Base-by-base conservation (phyloP, 2,888 invertebrate genomes). In the Gortyna flavago region DNA sequence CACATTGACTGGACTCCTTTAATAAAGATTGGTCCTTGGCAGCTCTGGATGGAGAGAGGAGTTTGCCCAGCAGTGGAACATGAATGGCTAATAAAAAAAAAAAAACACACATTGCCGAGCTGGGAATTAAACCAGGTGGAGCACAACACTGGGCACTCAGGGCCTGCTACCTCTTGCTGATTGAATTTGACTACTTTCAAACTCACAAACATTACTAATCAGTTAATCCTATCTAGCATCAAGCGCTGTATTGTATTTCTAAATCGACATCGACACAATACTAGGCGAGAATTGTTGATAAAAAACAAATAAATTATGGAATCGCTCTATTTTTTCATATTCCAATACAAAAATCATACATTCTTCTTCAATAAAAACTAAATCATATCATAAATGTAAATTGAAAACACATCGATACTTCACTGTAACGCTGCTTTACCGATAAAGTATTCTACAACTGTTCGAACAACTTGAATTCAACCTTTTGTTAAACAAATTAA, bases 351-450 rank as follows among this genome's bases (percentile, higher is more conserved):
- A 80, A 70, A 70, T 85, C 69, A 85, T 83, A 76, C 61, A 83
- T 66, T 78, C 81, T 77, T 70, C 61, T 69, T 54, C 48, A 61
- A 76, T 75, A 79, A 83, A 67, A 75, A 75, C 71, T 69, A 70
- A 65, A 86, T 77, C 74, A 72, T 83, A 86, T 83, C 80, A 75
- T 83, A 86, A 73, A 86, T 85, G 84, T 75, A 86, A 86, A 85
- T 85, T 86, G 87, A 85, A 83, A 85, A 84, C 77, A 77, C 81
- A 84, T 75, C 74, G 80, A 84, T 83, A 79, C 73, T 84, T 79
- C 86, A 79, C 59, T 79, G 73, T 79, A 75, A 69, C 72, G 70
- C 73, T 48, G 80, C 86, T 57, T 79, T 83, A 83, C 35, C 13
- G 32, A 73, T 62, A 71, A 83, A 77, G 41, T 38, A 81, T 71